Evolutionary conservation across 2,797 vertebrate species (phyloP), one percentile per base, ranked within the genome.

Genomic region (Aplochiton taeniatus): DNA sequence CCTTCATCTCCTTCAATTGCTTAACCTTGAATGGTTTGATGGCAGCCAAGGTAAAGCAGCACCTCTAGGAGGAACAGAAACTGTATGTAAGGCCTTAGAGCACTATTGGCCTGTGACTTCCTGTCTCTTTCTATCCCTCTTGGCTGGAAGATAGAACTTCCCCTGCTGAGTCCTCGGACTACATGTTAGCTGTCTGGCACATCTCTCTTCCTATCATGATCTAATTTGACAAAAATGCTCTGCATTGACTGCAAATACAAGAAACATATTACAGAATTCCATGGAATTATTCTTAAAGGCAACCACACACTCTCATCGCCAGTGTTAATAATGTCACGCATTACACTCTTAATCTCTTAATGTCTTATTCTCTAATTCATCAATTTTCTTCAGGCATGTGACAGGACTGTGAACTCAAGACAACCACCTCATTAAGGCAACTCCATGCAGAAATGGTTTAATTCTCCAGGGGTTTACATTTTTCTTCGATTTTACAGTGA

Each of bases 381-480:
- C 8, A 19, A 86, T 88, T 81, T 89, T 84, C 80, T 88, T 87
- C 66, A 81, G 70, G 47, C 67, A n/a, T 78, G 85, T 81, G 81
- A 84, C 68, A 65, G 57, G 77, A 79, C 74, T 85, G 75, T 77
- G 70, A 81, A 79, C 73, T 61, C 67, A 70, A 84, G 84, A 85
- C 84, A 86, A 85, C 79, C 73, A 74, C 81, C 87, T 87, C 74
- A 85, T 88, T 85, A 79, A 57, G 65, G 17, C 53, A 63, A 62
- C 67, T n/a, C n/a, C n/a, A n/a, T 68, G 11, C 18, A 65, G 63
- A 51, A 16, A 14, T n/a, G 61, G 59, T 78, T 73, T 78, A 66
- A 76, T 78, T 73, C 72, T 71, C 68, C 9, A n/a, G 80, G 41
- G 13, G 13, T 63, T 83, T 78, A 59, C 16, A 58, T n/a, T 73